Evolutionary conservation across 2,113 vertebrate genomes (phyloP), one percentile per base, ranked within the genome.

Genomic region (Pseudorhombus dupliciocellatus): DNA sequence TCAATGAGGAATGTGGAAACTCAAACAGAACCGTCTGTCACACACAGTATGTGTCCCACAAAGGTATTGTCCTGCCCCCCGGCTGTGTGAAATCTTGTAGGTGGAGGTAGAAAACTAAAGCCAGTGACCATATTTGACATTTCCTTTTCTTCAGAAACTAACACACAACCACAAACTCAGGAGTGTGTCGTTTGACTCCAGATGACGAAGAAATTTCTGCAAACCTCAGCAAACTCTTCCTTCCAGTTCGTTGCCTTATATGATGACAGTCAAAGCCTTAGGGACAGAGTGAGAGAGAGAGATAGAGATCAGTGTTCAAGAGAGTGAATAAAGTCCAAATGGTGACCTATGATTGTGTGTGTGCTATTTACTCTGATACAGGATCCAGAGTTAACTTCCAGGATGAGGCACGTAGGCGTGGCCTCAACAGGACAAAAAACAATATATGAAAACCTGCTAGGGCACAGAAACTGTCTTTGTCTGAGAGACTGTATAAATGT

Each of bases 401-500:
- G 74, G 80, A 86, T 80, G 53, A 70, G 28, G 4, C 57, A 46
- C 14, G 65, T 58, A 80, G 89, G 84, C 55, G 88, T 80, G 83
- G 83, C 80, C 26, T 52, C 12, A 18, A n/a, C 4, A 12, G 18
- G n/a, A 52, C 30, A n/a, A 18, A 46, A 52, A 44, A 77, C n/a
- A 67, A 73, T 48, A 75, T 64, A 84, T 25, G 64, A 76, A 66
- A 10, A 1, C 24, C 48, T 74, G 18, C 68, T 67, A 24, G 14
- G 12, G 11, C n/a, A 40, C 51, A 42, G 44, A 24, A 5, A 40
- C 14, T 28, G 65, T 65, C n/a, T 46, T 55, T 52, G 4, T 25
- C 65, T 52, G 21, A 69, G 14, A 64, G 26, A 22, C 10, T 4
- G 42, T 30, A 34, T 31, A 1, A 30, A 1, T 48, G 10, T 48